A percentile compares a stretch with the other conserved stretches of the same genome.
Evolutionary conservation across 2,888 invertebrate genomes (phyloP).

Genomic region (Lasiommata megera): DNA sequence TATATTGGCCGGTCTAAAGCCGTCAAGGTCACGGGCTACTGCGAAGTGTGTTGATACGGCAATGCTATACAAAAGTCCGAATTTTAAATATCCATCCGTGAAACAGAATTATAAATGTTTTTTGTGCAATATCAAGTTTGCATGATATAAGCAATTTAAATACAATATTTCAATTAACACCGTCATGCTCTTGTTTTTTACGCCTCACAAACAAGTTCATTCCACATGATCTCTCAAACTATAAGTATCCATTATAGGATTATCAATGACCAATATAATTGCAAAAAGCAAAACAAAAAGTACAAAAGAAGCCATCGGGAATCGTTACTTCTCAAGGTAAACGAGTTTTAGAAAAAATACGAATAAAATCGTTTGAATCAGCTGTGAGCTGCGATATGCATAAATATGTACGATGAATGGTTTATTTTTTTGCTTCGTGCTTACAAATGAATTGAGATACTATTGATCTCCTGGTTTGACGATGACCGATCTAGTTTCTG

Average conservation of each 20-base stretch:
- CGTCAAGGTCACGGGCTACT: too few species aligned
- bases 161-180: slow-evolving; percentile 2
- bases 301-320: slow-evolving; percentile 55
- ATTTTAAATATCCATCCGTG: too few species aligned
- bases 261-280: slow-evolving; percentile 16
- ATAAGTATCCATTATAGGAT: slow-evolving; percentile 9
- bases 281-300: slow-evolving; percentile 40
- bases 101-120: too few species aligned
- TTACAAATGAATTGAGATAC: too few species aligned
- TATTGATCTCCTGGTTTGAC: slow-evolving; percentile 1
- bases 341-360: slow-evolving; percentile 41
- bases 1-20: too few species aligned
- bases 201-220: not conserved
- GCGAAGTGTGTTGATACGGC: too few species aligned
- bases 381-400: slow-evolving; percentile 20
- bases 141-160: not conserved
- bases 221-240: slow-evolving; percentile 1
- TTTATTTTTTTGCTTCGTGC: too few species aligned
- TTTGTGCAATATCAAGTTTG: not conserved
- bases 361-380: slow-evolving; percentile 32
- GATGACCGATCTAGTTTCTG: not conserved
- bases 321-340: slow-evolving; percentile 70
- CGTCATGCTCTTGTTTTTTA: slow-evolving; percentile 10
- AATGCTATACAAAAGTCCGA: too few species aligned
- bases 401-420: too few species aligned